Conservation (phyloP, 2,888 invertebrate genomes). For the Dromius quadrimaculatus region DNA sequence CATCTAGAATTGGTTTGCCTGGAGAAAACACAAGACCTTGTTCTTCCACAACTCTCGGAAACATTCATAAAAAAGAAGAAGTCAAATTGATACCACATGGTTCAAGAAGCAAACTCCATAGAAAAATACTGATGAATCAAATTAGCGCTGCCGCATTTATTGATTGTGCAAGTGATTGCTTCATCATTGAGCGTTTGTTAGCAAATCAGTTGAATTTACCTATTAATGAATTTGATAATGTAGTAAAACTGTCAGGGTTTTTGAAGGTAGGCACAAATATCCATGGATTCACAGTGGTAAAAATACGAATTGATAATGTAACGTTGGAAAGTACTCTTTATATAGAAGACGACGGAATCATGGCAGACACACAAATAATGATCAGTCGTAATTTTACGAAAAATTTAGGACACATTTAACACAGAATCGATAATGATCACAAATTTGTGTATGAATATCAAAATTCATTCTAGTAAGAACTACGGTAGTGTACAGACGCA, state of each 20-base stretch:
- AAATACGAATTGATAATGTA: background rate
- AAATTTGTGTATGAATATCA: background rate
- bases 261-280: background rate
- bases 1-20: too few relatives aligned
- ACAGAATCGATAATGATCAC: conserved; percentile 2
- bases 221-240: conserved; percentile 8
- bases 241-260: background rate
- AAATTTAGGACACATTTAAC: conserved; percentile 36
- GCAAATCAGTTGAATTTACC: conserved; percentile 2
- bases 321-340: background rate
- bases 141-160: too few relatives aligned
- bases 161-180: too few relatives aligned
- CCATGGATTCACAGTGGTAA: background rate
- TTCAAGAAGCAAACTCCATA: too few relatives aligned
- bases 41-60: too few relatives aligned
- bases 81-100: too few relatives aligned
- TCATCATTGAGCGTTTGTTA: conserved; percentile 25
- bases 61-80: too few relatives aligned
- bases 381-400: conserved; percentile 47
- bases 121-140: too few relatives aligned
- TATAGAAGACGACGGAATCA: background rate
- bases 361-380: conserved; percentile 19
- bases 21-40: too few relatives aligned
- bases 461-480: too few relatives aligned
- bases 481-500: too few relatives aligned